Evolutionary conservation across 2,888 invertebrate genomes (phyloP).

Genomic region (Leptura quadrifasciata): DNA sequence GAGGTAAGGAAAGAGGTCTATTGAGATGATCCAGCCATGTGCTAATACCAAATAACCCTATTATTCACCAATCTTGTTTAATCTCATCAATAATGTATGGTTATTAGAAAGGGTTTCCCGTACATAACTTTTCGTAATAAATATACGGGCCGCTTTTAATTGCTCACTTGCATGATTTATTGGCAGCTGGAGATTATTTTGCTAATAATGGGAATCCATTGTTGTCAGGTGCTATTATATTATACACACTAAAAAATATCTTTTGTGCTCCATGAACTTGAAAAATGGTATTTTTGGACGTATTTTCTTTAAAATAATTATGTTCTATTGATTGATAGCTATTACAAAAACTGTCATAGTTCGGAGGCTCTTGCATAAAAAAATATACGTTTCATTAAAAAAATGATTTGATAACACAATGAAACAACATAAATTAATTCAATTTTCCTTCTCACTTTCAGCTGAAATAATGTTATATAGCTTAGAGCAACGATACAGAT

Average conservation of each 20-base stretch:
- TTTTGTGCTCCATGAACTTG: neutral
- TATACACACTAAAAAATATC: neutral
- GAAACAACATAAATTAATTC: too few relatives aligned
- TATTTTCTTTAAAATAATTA: neutral
- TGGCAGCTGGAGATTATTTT: slow-evolving; percentile 9
- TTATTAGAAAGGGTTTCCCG: slow-evolving; percentile 31
- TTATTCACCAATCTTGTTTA: slow-evolving; percentile 38
- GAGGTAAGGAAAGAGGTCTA: slow-evolving; percentile 30
- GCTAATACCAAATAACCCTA: slow-evolving; percentile 28
- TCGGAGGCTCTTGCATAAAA: too few relatives aligned
- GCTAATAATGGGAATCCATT: slow-evolving; percentile 29
- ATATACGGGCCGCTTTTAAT: slow-evolving; percentile 28
- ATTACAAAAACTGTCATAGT: too few relatives aligned
- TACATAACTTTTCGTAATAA: slow-evolving; percentile 29
- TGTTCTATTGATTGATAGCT: neutral
- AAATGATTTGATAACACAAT: too few relatives aligned
- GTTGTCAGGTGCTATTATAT: slow-evolving; percentile 27
- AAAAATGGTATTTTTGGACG: neutral
- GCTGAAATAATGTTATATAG: too few relatives aligned
- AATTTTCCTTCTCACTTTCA: too few relatives aligned
- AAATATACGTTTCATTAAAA: too few relatives aligned
- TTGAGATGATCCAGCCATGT: slow-evolving; percentile 31
- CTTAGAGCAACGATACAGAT: too few relatives aligned
- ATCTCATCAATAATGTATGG: slow-evolving; percentile 38
- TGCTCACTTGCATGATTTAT: slow-evolving; percentile 35